A percentile compares a stretch with the other conserved stretches of the same genome.
phyloP scores from a whole-genome alignment of 2,797 vertebrate genomes.

The Acipenser ruthenus region DNA sequence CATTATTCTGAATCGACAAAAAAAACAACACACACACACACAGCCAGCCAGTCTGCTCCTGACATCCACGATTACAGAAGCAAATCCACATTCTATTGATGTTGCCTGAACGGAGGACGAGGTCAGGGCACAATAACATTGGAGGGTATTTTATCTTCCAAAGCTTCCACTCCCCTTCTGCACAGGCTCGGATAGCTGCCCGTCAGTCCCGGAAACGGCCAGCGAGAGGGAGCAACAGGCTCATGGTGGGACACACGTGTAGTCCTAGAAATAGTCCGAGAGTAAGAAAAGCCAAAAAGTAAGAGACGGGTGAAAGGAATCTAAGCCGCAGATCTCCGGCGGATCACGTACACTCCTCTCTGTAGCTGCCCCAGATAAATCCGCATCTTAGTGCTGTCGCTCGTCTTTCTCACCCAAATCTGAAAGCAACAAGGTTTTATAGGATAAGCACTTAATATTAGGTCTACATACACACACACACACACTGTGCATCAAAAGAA shows the following conservation, averaged over 20 bases:
- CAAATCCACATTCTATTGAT: too few relatives aligned
- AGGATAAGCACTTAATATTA: too few relatives aligned
- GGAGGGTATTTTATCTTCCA: neutral
- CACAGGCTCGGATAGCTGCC: neutral
- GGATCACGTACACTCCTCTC: slow-evolving; percentile 93
- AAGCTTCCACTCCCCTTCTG: neutral
- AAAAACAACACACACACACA: too few relatives aligned
- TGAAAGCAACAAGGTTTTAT: slow-evolving; percentile 33
- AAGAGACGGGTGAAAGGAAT: slow-evolving; percentile 7
- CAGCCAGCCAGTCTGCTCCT: too few relatives aligned
- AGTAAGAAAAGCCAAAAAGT: neutral
- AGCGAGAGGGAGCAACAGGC: neutral
- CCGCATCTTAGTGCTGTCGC: slow-evolving; percentile 97
- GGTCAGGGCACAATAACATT: too few relatives aligned
- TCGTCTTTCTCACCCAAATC: slow-evolving; percentile 99
- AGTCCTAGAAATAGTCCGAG: neutral
- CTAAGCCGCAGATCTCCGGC: slow-evolving; percentile 89
- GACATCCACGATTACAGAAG: too few relatives aligned
- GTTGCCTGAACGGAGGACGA: too few relatives aligned
- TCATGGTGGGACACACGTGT: neutral
- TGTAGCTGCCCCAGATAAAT: slow-evolving; percentile 97
- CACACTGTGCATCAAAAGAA: too few relatives aligned
- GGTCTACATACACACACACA: too few relatives aligned
- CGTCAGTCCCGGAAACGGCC: neutral
- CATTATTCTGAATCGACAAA: too few relatives aligned